Percentiles rank a stretch among this genome's conserved stretches.
Conservation (phyloP, 1,140 invertebrate species). For the Tetragnatha versicolor region DNA sequence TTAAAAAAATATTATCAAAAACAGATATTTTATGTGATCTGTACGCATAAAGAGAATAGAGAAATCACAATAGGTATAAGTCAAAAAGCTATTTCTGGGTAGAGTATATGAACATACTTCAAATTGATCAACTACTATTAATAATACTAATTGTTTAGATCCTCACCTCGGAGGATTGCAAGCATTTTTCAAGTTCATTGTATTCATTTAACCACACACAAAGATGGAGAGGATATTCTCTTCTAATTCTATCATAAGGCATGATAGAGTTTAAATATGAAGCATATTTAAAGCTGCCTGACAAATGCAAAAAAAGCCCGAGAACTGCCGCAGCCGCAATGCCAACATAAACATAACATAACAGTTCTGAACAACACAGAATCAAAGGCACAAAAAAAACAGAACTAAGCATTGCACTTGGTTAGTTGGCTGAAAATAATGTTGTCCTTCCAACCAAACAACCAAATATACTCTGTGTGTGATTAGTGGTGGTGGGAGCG, state of each 20-base stretch:
- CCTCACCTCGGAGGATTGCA: constrained; percentile 71
- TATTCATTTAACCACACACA: constrained; percentile 81
- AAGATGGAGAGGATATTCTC: constrained; percentile 79
- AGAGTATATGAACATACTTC: background rate
- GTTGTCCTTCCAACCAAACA: too few relatives aligned
- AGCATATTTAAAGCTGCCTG: too few relatives aligned
- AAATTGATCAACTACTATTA: background rate
- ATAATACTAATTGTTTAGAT: too few relatives aligned
- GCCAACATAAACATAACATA: too few relatives aligned
- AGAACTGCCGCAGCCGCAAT: too few relatives aligned
- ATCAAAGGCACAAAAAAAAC: too few relatives aligned
- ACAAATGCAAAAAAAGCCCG: too few relatives aligned
- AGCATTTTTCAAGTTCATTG: constrained; percentile 71
- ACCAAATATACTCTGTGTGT: too few relatives aligned
- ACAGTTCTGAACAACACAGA: too few relatives aligned
- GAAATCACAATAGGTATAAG: background rate
- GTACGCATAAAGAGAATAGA: background rate
- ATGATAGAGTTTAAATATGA: constrained; percentile 28
- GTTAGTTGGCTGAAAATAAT: too few relatives aligned
- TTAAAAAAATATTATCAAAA: background rate
- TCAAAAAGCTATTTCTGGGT: background rate
- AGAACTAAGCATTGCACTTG: too few relatives aligned
- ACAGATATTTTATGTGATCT: background rate
- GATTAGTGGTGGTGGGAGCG: too few relatives aligned
- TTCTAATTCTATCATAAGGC: constrained; percentile 43